Conservation (phyloP, 2,888 invertebrate genomes). For the Venustoraphidia nigricollis region DNA sequence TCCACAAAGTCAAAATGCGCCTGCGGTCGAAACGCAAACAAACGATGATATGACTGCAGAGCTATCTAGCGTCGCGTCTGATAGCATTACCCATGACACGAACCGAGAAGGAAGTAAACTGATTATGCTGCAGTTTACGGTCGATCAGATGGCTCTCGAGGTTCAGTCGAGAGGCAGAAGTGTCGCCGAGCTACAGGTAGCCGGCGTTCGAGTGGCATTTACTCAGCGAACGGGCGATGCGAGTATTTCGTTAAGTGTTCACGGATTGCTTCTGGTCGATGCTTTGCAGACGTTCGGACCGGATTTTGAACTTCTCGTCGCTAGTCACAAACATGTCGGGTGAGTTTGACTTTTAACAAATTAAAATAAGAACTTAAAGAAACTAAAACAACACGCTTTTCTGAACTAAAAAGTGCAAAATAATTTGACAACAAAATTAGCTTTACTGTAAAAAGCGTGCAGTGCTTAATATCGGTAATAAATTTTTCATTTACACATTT, state of each 20-base stretch:
- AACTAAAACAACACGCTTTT: too few species aligned
- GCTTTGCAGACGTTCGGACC: constrained; percentile 90
- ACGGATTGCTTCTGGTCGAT: constrained; percentile 83
- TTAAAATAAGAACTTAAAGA: too few species aligned
- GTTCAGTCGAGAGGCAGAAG: constrained; percentile 76
- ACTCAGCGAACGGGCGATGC: constrained; percentile 60
- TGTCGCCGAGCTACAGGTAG: constrained; percentile 85
- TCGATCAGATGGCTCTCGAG: constrained; percentile 77
- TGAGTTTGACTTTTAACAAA: constrained; percentile 21
- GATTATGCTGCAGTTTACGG: constrained; percentile 70
- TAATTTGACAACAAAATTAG: too few species aligned
- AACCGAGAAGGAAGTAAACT: constrained; percentile 40
- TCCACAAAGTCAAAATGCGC: constrained; percentile 7
- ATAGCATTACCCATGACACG: constrained; percentile 22
- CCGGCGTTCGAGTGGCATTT: constrained; percentile 66
- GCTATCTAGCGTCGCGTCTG: constrained; percentile 31
- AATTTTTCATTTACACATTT: too few species aligned
- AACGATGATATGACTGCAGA: constrained; percentile 19
- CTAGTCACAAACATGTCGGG: constrained; percentile 90
- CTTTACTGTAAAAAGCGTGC: too few species aligned
- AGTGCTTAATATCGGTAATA: too few species aligned
- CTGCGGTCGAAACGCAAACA: constrained; percentile 11
- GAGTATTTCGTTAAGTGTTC: constrained; percentile 71
- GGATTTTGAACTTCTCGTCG: constrained; percentile 87
- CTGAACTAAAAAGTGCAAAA: too few species aligned